These are phyloP conservation scores for Noturus placidus DNA, from an alignment of 2,113 vertebrate species.

Conservation along the genomic window DNA sequence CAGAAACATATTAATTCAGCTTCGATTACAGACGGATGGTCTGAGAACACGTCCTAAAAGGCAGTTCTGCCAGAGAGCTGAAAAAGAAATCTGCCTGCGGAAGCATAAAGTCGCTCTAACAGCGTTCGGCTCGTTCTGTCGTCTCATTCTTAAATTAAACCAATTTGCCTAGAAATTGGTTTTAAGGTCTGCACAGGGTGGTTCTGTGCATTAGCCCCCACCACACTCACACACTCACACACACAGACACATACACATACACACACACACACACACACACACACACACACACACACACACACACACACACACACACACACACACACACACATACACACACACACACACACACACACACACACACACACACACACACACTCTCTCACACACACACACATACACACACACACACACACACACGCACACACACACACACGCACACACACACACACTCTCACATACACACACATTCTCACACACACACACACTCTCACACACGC, in stretches of 20 bases:
- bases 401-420: too few relatives aligned
- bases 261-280: slow-evolving; percentile 56
- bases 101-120: slow-evolving; percentile 73
- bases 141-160: slow-evolving; percentile 82
- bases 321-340: too few relatives aligned
- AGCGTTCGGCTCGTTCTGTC: slow-evolving; percentile 79
- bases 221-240: slow-evolving; percentile 44
- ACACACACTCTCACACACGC: too few relatives aligned
- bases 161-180: slow-evolving; percentile 84
- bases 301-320: too few relatives aligned
- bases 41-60: slow-evolving; percentile 36
- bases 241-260: slow-evolving; percentile 47
- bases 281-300: slow-evolving; percentile 73
- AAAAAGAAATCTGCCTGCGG: slow-evolving; percentile 68
- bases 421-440: too few relatives aligned
- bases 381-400: too few relatives aligned
- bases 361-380: too few relatives aligned
- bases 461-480: too few relatives aligned
- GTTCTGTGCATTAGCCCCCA: slow-evolving; percentile 71
- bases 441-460: too few relatives aligned
- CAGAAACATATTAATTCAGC: not conserved
- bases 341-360: too few relatives aligned
- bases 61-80: slow-evolving; percentile 52
- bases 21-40: slow-evolving; percentile 3
- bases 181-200: slow-evolving; percentile 78